Base-by-base conservation (phyloP, 2,888 invertebrate genomes). In the Clistopyga incitator region DNA sequence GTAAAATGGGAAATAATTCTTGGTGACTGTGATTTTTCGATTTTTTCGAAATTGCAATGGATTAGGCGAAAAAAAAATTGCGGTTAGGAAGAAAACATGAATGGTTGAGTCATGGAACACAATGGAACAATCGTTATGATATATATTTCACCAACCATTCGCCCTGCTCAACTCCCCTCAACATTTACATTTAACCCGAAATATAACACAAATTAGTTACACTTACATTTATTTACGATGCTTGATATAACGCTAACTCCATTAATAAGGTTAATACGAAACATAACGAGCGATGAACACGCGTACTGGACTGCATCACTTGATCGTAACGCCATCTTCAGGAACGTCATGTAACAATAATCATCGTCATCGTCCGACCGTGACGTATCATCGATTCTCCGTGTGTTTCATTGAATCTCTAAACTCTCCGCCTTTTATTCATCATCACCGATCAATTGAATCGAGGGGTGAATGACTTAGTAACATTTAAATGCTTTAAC, bases 401-500 rank as follows among this genome's bases (percentile, higher is more conserved):
- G 18, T 1, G 18, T 56, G 38, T 1, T 56, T 42, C 18, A 50
- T 42, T 75, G 20, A 42, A 6, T 23, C 23, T 77, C 11, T n/a
- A 6, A 6, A 47, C 65, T 34, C 45, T 72, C 29, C 61, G 42
- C 61, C 34, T 72, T 59, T 29, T 71, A 54, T 54, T 71, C 47
- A 11, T 20, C 59, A 70, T 20, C 61, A 67, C 18, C n/a, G 54
- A n/a, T 23, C 59, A 59, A 72, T 82, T 52, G 15, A 70, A 77
- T 83, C 72, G 72, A 78, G 52, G 47, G 47, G 54, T 50, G 76
- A 72, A 72, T 65, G 23, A 52, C 56, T 75, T 47, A 64, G 47
- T 61, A 82, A 85, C 84, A 81, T 78, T 81, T 78, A 83, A 81
- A 86, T 82, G 68, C 74, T 84, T 84, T 52, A 86, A 86, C 86